These are phyloP conservation scores for Boloria euphrosyne DNA, from an alignment of 2,888 invertebrate species.

Conservation along the genomic window DNA sequence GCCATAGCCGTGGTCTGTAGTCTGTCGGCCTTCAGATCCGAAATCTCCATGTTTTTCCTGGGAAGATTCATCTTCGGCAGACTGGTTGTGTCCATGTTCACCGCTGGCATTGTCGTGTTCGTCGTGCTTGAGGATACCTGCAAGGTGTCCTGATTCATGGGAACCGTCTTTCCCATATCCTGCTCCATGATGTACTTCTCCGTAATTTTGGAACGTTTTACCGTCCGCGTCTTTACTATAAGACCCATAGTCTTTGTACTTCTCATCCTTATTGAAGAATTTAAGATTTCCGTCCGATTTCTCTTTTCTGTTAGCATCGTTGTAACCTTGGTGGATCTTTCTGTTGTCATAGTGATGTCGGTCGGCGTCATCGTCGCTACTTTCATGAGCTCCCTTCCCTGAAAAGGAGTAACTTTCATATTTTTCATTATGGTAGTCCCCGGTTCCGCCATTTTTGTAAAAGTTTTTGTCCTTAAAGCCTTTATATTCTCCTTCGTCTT, in stretches of 20 bases:
- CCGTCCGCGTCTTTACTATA: conserved; percentile 81
- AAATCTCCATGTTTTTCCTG: conserved; percentile 76
- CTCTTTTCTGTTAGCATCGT: conserved; percentile 81
- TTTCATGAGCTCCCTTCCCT: conserved; percentile 6
- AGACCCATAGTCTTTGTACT: conserved; percentile 83
- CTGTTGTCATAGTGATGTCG: conserved; percentile 13
- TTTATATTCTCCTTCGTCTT: conserved; percentile 78
- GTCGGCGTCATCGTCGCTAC: conserved; percentile 16
- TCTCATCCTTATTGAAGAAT: conserved; percentile 82
- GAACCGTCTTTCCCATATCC: neutral
- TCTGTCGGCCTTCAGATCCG: conserved; percentile 59
- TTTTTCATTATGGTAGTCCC: conserved; percentile 78
- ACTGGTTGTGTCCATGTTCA: conserved; percentile 71
- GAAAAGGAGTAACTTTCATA: conserved; percentile 62
- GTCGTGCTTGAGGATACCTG: conserved; percentile 77
- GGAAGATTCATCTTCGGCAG: conserved; percentile 69
- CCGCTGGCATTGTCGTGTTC: conserved; percentile 55
- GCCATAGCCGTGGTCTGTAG: conserved; percentile 70
- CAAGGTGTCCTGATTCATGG: conserved; percentile 67
- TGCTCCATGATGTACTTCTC: conserved; percentile 72
- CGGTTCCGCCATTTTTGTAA: conserved; percentile 80
- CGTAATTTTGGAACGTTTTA: conserved; percentile 83
- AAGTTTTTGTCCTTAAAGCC: conserved; percentile 76
- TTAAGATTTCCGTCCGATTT: conserved; percentile 85
- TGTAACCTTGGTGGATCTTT: conserved; percentile 74